Evolutionary conservation across 1,140 invertebrate genomes (phyloP).

Genomic region (Maconellicoccus hirsutus): DNA sequence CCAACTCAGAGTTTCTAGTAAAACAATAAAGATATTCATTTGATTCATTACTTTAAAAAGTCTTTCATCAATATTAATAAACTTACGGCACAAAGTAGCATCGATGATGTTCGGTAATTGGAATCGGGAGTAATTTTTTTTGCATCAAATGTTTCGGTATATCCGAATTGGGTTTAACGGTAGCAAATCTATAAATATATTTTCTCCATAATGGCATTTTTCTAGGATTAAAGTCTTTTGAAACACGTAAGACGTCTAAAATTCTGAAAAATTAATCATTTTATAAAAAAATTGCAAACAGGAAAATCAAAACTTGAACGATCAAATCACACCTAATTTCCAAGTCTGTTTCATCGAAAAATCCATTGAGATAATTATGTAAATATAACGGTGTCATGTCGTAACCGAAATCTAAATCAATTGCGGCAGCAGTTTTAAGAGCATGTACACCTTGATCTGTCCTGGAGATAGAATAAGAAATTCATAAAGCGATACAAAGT

Average conservation of each 20-base stretch:
- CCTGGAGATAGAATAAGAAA: slow-evolving; percentile 24
- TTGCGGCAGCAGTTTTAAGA: slow-evolving; percentile 27
- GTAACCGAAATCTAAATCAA: slow-evolving; percentile 27
- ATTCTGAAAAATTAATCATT: slow-evolving; percentile 18
- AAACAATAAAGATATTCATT: neutral
- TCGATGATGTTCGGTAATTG: slow-evolving; percentile 25
- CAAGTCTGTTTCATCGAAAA: slow-evolving; percentile 24
- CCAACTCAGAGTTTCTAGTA: slow-evolving; percentile 23
- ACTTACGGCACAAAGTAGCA: slow-evolving; percentile 27
- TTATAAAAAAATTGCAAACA: neutral
- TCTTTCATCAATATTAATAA: neutral
- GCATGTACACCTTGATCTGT: slow-evolving; percentile 29
- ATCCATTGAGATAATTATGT: slow-evolving; percentile 24
- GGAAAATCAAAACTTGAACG: too few species aligned
- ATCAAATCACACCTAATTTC: slow-evolving; percentile 25
- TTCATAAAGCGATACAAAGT: neutral
- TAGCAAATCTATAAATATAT: slow-evolving; percentile 28
- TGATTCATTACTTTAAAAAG: neutral
- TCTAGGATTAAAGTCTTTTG: slow-evolving; percentile 25
- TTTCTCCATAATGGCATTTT: slow-evolving; percentile 25
- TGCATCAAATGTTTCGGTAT: neutral
- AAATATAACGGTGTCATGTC: neutral
- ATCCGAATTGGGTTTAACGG: slow-evolving; percentile 19
- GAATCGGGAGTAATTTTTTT: slow-evolving; percentile 25
- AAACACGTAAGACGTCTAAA: slow-evolving; percentile 23